A percentile compares a stretch with the other conserved stretches of the same genome.
These are phyloP conservation scores for Pelodiscus sinensis DNA, from an alignment of 2,113 vertebrate species.

Conservation along the genomic window DNA sequence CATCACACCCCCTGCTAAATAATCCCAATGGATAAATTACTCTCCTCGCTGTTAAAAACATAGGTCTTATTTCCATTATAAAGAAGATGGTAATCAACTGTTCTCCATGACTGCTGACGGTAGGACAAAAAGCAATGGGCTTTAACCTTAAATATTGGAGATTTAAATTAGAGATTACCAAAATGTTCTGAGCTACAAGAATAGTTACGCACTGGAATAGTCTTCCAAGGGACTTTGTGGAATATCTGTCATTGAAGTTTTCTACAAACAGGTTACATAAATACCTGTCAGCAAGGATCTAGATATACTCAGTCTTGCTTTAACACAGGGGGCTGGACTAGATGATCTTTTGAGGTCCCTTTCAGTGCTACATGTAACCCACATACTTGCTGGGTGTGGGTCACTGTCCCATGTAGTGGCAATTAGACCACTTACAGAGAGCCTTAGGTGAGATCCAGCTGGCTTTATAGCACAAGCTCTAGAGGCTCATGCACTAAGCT, in stretches of 20 bases:
- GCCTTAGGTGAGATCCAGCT: no score
- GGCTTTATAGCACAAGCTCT: no score
- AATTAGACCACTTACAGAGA: no score
- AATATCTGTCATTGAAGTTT: neutral
- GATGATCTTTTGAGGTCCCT: neutral
- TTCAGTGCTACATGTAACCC: neutral
- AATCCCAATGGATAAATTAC: neutral
- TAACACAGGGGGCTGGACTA: neutral
- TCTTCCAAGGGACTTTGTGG: neutral
- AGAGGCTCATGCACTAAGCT: no score
- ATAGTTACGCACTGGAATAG: neutral
- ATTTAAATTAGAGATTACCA: neutral
- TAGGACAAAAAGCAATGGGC: neutral
- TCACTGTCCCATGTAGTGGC: no score
- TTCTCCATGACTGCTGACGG: neutral
- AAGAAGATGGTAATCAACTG: neutral
- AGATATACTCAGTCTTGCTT: neutral
- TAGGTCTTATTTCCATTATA: neutral
- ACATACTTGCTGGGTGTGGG: no score
- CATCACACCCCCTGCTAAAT: neutral
- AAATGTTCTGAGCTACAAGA: neutral
- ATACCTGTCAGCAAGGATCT: neutral
- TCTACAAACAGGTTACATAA: neutral
- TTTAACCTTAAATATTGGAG: neutral
- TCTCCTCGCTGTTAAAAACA: neutral